phyloP scores from a whole-genome alignment of 1,140 invertebrate genomes.

The Helicoverpa armigera region DNA sequence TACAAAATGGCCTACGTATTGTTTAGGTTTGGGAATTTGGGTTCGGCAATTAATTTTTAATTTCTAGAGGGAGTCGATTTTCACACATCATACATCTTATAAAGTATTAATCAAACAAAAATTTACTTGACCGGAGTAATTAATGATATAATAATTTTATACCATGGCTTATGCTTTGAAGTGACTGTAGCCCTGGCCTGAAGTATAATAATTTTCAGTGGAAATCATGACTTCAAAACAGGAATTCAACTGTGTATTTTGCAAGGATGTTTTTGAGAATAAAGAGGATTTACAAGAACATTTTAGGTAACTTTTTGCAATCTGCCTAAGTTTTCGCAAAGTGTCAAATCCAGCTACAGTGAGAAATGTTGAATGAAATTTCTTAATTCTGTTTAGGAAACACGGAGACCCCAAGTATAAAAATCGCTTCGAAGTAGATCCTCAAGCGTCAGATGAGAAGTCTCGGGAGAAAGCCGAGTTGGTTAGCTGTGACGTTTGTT shows the following conservation, averaged over 20 bases:
- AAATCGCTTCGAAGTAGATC: slow-evolving; percentile 59
- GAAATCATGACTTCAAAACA: slow-evolving; percentile 67
- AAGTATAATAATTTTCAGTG: not conserved
- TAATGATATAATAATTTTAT: no score
- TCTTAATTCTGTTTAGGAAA: slow-evolving; percentile 66
- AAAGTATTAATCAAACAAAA: no score
- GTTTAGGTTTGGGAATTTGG: slow-evolving; percentile 50
- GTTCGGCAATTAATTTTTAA: no score
- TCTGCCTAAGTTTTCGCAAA: slow-evolving; percentile 19
- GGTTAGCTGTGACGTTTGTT: slow-evolving; percentile 88
- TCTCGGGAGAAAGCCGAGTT: slow-evolving; percentile 68
- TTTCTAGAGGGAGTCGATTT: no score
- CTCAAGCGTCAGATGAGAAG: slow-evolving; percentile 59
- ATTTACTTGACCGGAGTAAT: not conserved
- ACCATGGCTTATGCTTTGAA: slow-evolving; percentile 16
- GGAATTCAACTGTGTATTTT: slow-evolving; percentile 81
- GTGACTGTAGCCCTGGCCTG: not conserved
- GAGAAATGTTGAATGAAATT: slow-evolving; percentile 4
- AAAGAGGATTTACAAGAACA: slow-evolving; percentile 81
- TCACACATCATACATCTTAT: no score
- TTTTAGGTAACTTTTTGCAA: slow-evolving; percentile 73
- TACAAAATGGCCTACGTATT: slow-evolving; percentile 62
- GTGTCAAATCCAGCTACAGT: not conserved
- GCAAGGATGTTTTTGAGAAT: slow-evolving; percentile 75
- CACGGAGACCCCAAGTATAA: slow-evolving; percentile 80